These are phyloP conservation scores for Gadopsis bispinosus DNA, from an alignment of 2,797 vertebrate species.

Conservation along the genomic window DNA sequence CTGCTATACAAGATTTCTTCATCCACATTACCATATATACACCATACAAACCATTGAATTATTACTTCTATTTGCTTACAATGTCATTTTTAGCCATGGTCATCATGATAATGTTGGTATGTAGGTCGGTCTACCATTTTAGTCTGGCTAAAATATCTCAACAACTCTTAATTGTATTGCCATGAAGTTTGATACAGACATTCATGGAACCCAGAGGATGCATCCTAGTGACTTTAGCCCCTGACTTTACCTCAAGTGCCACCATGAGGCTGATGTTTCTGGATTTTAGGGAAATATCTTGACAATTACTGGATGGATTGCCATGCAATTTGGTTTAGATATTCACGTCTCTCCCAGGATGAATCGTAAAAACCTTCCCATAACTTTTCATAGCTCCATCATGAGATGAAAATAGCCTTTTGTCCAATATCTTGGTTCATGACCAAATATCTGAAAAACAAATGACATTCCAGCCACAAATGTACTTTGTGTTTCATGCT, in stretches of 20 bases:
- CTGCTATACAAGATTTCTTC: not conserved
- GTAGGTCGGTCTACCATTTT: not conserved
- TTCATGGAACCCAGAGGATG: not conserved
- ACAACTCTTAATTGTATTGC: not conserved
- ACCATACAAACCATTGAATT: not conserved
- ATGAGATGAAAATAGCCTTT: not conserved
- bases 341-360: not conserved
- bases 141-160: not conserved
- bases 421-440: not conserved
- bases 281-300: not conserved
- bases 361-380: not conserved
- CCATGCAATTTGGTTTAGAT: not conserved
- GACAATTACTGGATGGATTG: not conserved
- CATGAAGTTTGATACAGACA: not conserved
- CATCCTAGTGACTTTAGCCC: not conserved
- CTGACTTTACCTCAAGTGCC: not conserved
- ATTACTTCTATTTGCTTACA: not conserved
- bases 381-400: not conserved
- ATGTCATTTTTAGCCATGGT: not conserved
- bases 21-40: not conserved
- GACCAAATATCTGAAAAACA: not conserved
- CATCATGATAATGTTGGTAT: not conserved
- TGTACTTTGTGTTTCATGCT: not conserved
- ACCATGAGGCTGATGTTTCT: not conserved
- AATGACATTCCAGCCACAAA: not conserved